Conservation (phyloP, 2,113 vertebrate species). For the Saguinus midas region DNA sequence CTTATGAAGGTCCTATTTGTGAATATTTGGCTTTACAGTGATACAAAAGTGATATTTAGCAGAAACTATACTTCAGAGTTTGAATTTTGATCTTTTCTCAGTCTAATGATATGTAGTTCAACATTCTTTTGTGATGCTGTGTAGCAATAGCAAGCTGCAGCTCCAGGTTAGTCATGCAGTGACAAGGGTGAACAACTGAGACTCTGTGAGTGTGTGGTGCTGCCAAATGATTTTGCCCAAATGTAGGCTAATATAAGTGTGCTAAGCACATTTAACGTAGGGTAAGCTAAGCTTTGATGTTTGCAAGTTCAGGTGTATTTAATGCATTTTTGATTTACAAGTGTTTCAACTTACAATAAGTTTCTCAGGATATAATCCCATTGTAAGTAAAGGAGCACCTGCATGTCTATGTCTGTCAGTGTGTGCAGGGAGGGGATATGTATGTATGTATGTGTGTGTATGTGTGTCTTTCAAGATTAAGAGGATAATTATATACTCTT, state of each 20-base stretch:
- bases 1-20: background rate
- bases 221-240: background rate
- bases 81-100: background rate
- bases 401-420: background rate
- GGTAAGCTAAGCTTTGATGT: background rate
- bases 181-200: background rate
- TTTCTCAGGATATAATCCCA: background rate
- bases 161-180: background rate
- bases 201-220: background rate
- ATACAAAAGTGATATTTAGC: background rate
- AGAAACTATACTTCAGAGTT: background rate
- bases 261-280: background rate
- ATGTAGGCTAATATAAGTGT: background rate
- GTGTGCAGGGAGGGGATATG: background rate
- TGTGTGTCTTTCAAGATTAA: background rate
- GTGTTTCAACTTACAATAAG: background rate
- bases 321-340: background rate
- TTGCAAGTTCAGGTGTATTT: background rate
- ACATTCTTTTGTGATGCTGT: background rate
- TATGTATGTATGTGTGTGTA: background rate
- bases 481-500: background rate
- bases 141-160: background rate
- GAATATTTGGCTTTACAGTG: background rate
- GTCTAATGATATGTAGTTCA: background rate
- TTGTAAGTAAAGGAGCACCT: background rate